Base-by-base conservation (phyloP, 2,888 invertebrate species). In the Synergus gifuensis region DNA sequence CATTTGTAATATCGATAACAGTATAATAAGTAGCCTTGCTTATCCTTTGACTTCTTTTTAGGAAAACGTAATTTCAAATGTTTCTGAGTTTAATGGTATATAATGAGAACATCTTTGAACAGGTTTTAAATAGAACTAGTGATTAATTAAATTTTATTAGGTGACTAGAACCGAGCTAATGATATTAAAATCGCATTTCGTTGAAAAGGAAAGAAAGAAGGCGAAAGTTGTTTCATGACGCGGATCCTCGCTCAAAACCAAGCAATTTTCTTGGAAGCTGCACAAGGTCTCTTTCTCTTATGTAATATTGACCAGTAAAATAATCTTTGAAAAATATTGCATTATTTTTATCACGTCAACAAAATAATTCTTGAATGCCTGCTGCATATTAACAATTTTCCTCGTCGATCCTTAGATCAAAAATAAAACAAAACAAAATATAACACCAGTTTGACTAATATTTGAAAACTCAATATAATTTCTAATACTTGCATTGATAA, bases 211-310 rank as follows among this genome's bases (percentile, higher is more conserved):
- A 69, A 69, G 69, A 69, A 49, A 69, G 69, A 49, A 69, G 69
- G 69, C 69, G 69, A 69, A 69, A 69, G 69, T 69, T 69, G 69
- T 69, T 69, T 16, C 18, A n/a, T 42, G 66, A 66, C 66, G 46
- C 28, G 69, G 69, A 69, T 69, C 69, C 46, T 69, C 69, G 14
- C 69, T 69, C 44, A 46, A 69, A 69, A 69, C 14, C 49, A 69
- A 28, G 69, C 14, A 69, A 69, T 69, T 49, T 69, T 69, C 69
- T 49, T 69, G 69, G 69, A 69, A 69, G 69, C 69, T 69, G 69
- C 69, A 69, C 69, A 69, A 69, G 69, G 69, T 69, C 69, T 69
- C 28, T 12, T n/a, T n/a, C 4, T 7, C 44, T 69, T 69, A 69
- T 36, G 44, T 49, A 49, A 69, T 69, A 69, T 69, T 69, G 14